Evolutionary conservation across 2,888 invertebrate genomes (phyloP).

Genomic region (Cheiracanthium punctorium): DNA sequence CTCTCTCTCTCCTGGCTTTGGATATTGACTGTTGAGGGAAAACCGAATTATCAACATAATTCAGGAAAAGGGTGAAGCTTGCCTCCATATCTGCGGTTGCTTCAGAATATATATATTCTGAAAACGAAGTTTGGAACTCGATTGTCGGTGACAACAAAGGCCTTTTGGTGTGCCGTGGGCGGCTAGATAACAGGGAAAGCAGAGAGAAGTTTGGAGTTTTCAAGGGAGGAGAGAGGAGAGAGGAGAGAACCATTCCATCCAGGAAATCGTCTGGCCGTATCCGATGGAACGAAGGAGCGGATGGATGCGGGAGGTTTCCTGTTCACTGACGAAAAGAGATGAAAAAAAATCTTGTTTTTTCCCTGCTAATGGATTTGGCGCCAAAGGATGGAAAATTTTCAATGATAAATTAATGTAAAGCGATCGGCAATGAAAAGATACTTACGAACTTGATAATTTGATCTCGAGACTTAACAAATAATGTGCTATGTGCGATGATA

Average conservation of each 20-base stretch:
- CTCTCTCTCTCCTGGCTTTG: not conserved
- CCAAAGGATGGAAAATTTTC: conserved; percentile 8
- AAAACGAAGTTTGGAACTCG: conserved; percentile 25
- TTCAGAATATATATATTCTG: conserved; percentile 37
- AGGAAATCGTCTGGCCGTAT: conserved; percentile 66
- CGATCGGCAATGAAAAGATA: not conserved
- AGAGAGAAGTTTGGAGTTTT: conserved; percentile 23
- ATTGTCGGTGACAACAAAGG: conserved; percentile 47
- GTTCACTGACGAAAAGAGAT: not conserved
- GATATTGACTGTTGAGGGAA: not conserved
- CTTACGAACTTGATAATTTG: not conserved
- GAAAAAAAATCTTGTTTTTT: not conserved
- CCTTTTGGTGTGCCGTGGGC: conserved; percentile 33
- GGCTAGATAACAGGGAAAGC: conserved; percentile 40
- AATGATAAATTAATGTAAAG: not conserved
- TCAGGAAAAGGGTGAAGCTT: not conserved
- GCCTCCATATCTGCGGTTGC: conserved; percentile 15
- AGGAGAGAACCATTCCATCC: conserved; percentile 42
- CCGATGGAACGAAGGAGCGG: conserved; percentile 50
- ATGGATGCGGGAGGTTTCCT: conserved; percentile 36
- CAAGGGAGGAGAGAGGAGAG: conserved; percentile 17
- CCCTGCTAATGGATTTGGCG: conserved; percentile 1
- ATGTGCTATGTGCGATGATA: too few species aligned
- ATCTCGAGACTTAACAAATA: too few species aligned
- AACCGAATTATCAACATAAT: not conserved